phyloP scores from a whole-genome alignment of 1,140 invertebrate genomes.

The Sesamia nonagrioides region DNA sequence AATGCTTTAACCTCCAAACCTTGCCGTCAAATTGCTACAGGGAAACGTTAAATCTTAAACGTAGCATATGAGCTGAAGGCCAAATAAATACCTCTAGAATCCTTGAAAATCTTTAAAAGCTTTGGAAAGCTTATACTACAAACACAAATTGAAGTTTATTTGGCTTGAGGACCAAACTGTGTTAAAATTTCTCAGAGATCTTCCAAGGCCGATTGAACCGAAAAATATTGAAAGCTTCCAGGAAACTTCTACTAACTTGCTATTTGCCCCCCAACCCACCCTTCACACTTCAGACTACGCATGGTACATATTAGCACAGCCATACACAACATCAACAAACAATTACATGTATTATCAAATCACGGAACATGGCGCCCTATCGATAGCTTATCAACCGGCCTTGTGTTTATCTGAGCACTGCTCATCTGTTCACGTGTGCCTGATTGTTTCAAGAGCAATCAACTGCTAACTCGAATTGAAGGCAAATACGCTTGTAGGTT shows the following conservation, averaged over 20 bases:
- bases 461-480: conserved; percentile 2
- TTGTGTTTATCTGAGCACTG: conserved; percentile 33
- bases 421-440: conserved; percentile 39
- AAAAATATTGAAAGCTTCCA: no score
- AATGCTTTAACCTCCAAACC: conserved; percentile 29
- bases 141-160: no score
- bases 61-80: not conserved
- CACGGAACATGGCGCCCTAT: conserved; percentile 34
- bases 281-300: not conserved
- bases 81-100: not conserved
- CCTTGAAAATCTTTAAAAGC: not conserved
- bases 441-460: conserved; percentile 36
- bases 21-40: conserved; percentile 6
- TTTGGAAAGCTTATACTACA: not conserved
- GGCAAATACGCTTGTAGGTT: not conserved
- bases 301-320: not conserved
- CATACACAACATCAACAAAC: not conserved
- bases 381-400: conserved; percentile 32
- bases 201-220: no score
- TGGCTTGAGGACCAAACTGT: no score
- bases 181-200: no score
- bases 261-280: not conserved
- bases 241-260: no score
- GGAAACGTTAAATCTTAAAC: conserved; percentile 12
- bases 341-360: conserved; percentile 29